phyloP scores from a whole-genome alignment of 2,113 vertebrate species.

The Ptyas mucosa region DNA sequence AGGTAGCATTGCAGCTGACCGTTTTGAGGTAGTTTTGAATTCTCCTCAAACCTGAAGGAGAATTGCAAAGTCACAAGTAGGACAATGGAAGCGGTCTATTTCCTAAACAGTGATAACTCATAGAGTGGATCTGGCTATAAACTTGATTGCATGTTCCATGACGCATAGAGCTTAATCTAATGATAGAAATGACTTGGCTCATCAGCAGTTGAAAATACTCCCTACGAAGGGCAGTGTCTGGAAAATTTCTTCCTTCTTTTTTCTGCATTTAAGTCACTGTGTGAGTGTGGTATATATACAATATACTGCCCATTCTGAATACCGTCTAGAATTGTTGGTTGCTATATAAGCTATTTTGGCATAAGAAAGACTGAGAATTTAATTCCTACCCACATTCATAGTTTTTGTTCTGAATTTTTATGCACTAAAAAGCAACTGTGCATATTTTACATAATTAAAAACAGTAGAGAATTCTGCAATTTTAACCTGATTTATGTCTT shows the following conservation, averaged over 20 bases:
- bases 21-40: background rate
- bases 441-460: constrained; percentile 47
- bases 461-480: constrained; percentile 42
- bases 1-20: background rate
- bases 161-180: background rate
- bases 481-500: constrained; percentile 37
- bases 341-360: constrained; percentile 41
- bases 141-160: background rate
- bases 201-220: background rate
- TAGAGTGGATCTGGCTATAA: background rate
- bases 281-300: background rate
- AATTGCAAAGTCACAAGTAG: background rate
- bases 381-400: constrained; percentile 41
- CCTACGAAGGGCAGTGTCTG: background rate
- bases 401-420: constrained; percentile 46
- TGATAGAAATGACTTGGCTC: background rate
- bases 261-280: background rate
- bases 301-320: background rate
- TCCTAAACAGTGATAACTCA: background rate
- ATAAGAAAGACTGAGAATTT: constrained; percentile 29
- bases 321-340: constrained; percentile 4
- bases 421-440: constrained; percentile 38
- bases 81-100: background rate
- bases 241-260: background rate
- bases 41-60: background rate